Base-by-base conservation (phyloP, 2,113 vertebrate genomes). In the Neotoma lepida region DNA sequence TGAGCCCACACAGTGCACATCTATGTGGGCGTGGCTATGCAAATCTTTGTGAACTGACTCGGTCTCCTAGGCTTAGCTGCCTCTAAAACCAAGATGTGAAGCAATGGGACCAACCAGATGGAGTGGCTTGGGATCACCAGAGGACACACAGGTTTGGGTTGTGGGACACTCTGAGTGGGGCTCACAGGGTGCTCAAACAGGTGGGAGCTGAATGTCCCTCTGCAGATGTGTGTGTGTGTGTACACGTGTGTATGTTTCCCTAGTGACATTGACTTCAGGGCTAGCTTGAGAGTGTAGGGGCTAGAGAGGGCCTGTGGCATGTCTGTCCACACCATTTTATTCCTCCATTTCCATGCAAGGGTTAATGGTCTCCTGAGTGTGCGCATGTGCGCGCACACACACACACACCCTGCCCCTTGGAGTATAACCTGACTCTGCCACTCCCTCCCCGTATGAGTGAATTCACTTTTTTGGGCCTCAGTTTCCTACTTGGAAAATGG, bases 401-500 rank as follows among this genome's bases (percentile, higher is more conserved):
- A n/a, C n/a, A n/a, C n/a, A n/a, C n/a, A n/a, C n/a, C n/a, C 78
- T 86, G 39, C 24, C 39, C 63, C 46, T 35, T 87, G 82, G 41
- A 78, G 51, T 24, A 78, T 41, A 46, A 70, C 9, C 26, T 77
- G 61, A 49, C 44, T 82, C 63, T 4, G 51, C 54, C 44, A 44
- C 49, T 64, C 51, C 9, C 8, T 58, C 73, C 51, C 35, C 88
- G 30, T 4, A 66, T 33, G 84, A 78, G 14, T 28, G 14, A 88
- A 39, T 86, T 91, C 81, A 35, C 28, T 88, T 86, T 39, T 89
- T 82, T 4, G 5, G 30, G 33, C 64, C 49, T 91, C 44, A 18
- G 63, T 61, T 87, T 94, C n/a, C 35, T 86, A 74, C 58, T 20
- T 64, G 82, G 76, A 68, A 92, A 94, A 88, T 58, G 30, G 51